Base-by-base conservation (phyloP, 2,797 vertebrate species). In the Phylloscopus collybita region DNA sequence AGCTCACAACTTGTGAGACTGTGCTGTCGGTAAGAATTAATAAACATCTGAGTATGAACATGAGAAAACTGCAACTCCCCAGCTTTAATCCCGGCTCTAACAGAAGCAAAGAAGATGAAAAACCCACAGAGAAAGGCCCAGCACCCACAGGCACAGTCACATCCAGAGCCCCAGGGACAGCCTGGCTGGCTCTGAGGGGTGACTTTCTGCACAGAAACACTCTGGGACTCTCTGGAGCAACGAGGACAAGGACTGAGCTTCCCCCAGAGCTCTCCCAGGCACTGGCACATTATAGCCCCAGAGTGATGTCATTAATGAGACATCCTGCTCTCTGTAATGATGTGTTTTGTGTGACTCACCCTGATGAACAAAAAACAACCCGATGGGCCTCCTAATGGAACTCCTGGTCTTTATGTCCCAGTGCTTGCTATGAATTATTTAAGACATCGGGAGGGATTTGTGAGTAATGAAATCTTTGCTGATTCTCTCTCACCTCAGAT, bases 391-490 rank as follows among this genome's bases (percentile, higher is more conserved):
- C 71, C 57, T 94, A 83, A 95, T 86, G 81, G 83, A 72, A 44
- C n/a, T 88, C 47, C 85, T 93, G 78, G 62, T 92, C 86, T 93
- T 86, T 80, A 61, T 86, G 81, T 81, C 79, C 89, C 80, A 22
- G n/a, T 21, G 25, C 93, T 92, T 87, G 81, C 88, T 53, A 51
- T 93, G 80, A 96, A 97, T 96, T 97, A 96, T 95, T 97, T 86
- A 95, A 94, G 74, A 47, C 56, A 88, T 96, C 89, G 90, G 83
- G 89, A 95, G 91, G 79, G 86, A 71, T 90, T 62, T 90, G 93
- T 93, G 82, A 95, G 45, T 92, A 93, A 93, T 95, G 81, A 94
- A 93, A 91, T 88, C 85, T 96, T 80, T 83, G 50, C 53, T 85
- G 91, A 67, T 81, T 94, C 84, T 79, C 44, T 83, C 71, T 96